A percentile compares a stretch with the other conserved stretches of the same genome.
Conservation (phyloP, 2,113 vertebrate genomes). For the Zosterops japonicus region DNA sequence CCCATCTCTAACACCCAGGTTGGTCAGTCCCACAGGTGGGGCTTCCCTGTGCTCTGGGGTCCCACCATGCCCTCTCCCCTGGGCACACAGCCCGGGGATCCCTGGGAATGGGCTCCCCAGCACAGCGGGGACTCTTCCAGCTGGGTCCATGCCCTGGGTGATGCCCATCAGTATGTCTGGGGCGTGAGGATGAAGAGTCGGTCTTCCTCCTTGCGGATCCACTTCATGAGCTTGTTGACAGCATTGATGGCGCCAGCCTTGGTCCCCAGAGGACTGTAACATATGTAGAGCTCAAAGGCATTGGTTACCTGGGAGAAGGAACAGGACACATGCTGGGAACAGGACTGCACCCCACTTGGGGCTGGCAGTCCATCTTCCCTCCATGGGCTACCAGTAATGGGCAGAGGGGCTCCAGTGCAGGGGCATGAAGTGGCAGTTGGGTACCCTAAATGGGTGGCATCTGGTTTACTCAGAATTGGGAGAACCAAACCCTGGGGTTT, state of each 20-base stretch:
- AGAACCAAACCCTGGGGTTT: background rate
- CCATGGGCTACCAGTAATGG: background rate
- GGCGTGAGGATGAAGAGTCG: constrained; percentile 94
- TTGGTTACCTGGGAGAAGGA: constrained; percentile 85
- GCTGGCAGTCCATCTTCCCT: background rate
- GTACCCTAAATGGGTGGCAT: background rate
- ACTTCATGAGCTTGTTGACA: constrained; percentile 94
- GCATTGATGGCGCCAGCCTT: constrained; percentile 84
- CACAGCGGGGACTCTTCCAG: background rate
- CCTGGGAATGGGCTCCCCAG: background rate
- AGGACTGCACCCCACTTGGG: accelerated
- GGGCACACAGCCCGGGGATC: background rate
- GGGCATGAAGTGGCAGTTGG: background rate
- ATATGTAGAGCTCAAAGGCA: constrained; percentile 95
- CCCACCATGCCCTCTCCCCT: background rate
- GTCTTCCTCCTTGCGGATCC: constrained; percentile 98
- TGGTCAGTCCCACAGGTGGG: background rate
- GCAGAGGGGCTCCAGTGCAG: background rate
- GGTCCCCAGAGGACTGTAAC: constrained; percentile 94
- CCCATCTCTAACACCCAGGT: background rate
- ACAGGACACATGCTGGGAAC: background rate
- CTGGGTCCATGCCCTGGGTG: background rate
- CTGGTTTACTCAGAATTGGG: background rate
- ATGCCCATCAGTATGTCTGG: constrained; percentile 86
- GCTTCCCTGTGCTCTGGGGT: background rate